Percentiles rank a stretch among this genome's conserved stretches.
Conservation (phyloP, 2,113 vertebrate species). For the Leiothrix lutea region DNA sequence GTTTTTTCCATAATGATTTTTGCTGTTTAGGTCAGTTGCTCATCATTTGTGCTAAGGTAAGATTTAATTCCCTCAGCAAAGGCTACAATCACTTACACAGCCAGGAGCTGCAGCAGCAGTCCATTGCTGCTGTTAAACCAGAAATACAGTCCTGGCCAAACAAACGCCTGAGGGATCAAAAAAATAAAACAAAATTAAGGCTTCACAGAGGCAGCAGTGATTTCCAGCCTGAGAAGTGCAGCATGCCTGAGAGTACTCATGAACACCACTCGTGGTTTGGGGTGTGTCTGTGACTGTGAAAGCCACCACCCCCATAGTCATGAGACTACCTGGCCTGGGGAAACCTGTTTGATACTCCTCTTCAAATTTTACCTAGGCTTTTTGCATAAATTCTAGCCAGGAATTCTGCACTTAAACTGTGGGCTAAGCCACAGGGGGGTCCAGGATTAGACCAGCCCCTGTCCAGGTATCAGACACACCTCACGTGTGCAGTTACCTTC, state of each 20-base stretch:
- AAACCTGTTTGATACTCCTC: not conserved
- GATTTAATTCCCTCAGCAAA: not conserved
- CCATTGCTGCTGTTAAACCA: not conserved
- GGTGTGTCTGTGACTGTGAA: not conserved
- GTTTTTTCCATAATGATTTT: not conserved
- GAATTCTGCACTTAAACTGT: not conserved
- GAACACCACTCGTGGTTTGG: fast-evolving
- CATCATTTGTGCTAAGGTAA: not conserved
- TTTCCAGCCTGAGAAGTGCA: not conserved
- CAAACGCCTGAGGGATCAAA: not conserved
- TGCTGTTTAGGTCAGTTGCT: not conserved
- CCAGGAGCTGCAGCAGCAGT: not conserved
- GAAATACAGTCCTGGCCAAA: not conserved
- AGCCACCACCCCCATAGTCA: not conserved
- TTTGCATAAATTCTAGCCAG: not conserved
- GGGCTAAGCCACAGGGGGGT: not conserved
- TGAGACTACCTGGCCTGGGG: not conserved
- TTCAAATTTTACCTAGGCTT: not conserved
- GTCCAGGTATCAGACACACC: not conserved
- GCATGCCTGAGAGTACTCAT: fast-evolving
- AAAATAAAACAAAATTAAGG: not conserved
- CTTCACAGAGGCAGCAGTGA: not conserved
- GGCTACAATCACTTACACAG: not conserved
- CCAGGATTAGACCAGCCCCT: not conserved
- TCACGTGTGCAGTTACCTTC: not conserved